Evolutionary conservation across 2,797 vertebrate species (phyloP).

Genomic region (Pangasius macronema): DNA sequence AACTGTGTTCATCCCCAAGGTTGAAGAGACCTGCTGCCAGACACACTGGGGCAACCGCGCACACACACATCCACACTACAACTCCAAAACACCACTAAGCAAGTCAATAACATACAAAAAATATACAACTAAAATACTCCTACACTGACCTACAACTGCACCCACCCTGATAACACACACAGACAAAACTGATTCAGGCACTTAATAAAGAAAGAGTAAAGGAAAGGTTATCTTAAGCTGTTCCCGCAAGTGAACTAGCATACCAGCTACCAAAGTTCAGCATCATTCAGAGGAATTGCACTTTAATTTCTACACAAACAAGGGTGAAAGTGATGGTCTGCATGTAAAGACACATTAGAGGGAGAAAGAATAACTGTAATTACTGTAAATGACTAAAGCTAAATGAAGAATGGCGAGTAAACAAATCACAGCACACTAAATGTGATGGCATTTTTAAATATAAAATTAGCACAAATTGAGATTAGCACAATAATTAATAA

Average conservation of each 20-base stretch:
- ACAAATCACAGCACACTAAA: not conserved
- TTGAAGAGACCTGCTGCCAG: conserved; percentile 51
- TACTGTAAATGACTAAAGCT: no score
- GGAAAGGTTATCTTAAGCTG: not conserved
- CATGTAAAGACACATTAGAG: not conserved
- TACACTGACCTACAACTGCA: not conserved
- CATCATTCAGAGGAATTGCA: not conserved
- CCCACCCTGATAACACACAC: no score
- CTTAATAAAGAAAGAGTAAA: not conserved
- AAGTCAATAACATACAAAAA: not conserved
- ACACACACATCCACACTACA: conserved; percentile 1
- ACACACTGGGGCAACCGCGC: conserved; percentile 33
- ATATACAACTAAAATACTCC: not conserved
- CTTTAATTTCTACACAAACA: not conserved
- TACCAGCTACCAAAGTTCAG: not conserved
- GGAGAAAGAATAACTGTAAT: no score
- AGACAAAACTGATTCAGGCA: not conserved
- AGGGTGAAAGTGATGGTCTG: not conserved
- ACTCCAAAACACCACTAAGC: not conserved
- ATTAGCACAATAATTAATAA: not conserved
- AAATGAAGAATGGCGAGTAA: not conserved
- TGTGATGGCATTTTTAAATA: not conserved
- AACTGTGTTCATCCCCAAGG: conserved; percentile 50
- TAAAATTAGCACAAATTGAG: not conserved
- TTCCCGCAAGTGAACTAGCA: not conserved